These are phyloP conservation scores for Equus quagga DNA, from an alignment of 2,113 vertebrate genomes.

Conservation along the genomic window DNA sequence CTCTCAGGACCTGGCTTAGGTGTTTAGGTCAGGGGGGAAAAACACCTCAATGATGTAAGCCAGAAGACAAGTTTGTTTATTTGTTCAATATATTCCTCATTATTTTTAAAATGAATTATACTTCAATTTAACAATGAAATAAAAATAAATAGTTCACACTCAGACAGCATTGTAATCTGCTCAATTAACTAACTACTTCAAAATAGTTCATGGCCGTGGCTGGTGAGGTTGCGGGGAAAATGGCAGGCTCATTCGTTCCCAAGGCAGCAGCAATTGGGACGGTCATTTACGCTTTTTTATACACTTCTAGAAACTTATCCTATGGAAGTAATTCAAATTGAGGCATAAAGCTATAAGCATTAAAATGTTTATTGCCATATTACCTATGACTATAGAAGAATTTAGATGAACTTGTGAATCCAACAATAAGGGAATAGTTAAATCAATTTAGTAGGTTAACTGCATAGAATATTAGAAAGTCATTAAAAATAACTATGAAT, in stretches of 20 bases:
- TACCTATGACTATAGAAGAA: conserved; percentile 34
- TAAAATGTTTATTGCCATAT: conserved; percentile 64
- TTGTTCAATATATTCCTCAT: not conserved
- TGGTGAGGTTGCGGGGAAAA: not conserved
- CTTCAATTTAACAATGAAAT: conserved; percentile 23
- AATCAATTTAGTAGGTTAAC: conserved; percentile 50
- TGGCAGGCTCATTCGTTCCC: not conserved
- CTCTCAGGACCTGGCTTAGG: not conserved
- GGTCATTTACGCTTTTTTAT: not conserved
- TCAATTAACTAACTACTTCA: conserved; percentile 1
- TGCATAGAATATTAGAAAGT: conserved; percentile 65
- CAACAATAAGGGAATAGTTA: conserved; percentile 35
- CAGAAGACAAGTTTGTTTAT: not conserved
- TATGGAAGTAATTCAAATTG: conserved; percentile 53
- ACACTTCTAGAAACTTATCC: conserved; percentile 35
- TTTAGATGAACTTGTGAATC: conserved; percentile 62
- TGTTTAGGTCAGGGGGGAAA: not conserved
- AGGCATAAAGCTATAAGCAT: conserved; percentile 48
- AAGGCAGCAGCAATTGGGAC: not conserved
- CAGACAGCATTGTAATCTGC: not conserved
- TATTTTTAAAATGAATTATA: conserved; percentile 37
- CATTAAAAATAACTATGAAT: conserved; percentile 70
- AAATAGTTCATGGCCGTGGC: not conserved
- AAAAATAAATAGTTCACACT: conserved; percentile 7
- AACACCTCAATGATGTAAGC: not conserved